Conservation (phyloP, 2,888 invertebrate genomes). For the Camptogramma bilineatum region DNA sequence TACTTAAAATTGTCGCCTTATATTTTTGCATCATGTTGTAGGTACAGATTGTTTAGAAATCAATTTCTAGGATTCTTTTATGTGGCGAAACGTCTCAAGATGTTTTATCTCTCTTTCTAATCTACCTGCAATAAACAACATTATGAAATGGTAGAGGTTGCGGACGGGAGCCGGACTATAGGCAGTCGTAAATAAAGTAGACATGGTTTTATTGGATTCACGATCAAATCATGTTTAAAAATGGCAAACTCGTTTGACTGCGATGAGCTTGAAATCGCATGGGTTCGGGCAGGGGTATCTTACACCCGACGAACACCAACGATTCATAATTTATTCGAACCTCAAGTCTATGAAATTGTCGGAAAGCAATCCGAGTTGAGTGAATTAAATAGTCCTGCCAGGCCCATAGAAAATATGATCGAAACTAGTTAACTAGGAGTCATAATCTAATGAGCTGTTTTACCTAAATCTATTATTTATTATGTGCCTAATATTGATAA, state of each 20-base stretch:
- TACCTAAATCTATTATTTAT: too few species aligned
- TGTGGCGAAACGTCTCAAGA: not conserved
- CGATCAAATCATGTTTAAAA: constrained; percentile 46
- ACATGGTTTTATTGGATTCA: constrained; percentile 51
- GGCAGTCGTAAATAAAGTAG: constrained; percentile 46
- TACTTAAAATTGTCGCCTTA: not conserved
- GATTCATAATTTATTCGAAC: not conserved
- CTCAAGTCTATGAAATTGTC: not conserved
- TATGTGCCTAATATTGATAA: too few species aligned
- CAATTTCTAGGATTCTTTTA: not conserved
- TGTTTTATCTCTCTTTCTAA: not conserved
- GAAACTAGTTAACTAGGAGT: too few species aligned
- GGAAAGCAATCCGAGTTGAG: too few species aligned
- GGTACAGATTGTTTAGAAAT: not conserved
- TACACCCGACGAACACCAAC: not conserved
- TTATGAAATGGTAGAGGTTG: constrained; percentile 15
- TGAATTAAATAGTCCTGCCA: too few species aligned
- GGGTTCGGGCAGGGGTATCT: not conserved
- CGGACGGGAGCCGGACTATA: constrained; percentile 18
- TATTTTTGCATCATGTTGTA: not conserved
- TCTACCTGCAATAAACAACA: not conserved
- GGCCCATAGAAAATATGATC: too few species aligned
- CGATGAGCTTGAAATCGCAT: constrained; percentile 37
- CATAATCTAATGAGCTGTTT: too few species aligned
- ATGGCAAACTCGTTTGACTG: constrained; percentile 53